Evolutionary conservation across 2,888 invertebrate species (phyloP).

Genomic region (Allolobophora icterica): DNA sequence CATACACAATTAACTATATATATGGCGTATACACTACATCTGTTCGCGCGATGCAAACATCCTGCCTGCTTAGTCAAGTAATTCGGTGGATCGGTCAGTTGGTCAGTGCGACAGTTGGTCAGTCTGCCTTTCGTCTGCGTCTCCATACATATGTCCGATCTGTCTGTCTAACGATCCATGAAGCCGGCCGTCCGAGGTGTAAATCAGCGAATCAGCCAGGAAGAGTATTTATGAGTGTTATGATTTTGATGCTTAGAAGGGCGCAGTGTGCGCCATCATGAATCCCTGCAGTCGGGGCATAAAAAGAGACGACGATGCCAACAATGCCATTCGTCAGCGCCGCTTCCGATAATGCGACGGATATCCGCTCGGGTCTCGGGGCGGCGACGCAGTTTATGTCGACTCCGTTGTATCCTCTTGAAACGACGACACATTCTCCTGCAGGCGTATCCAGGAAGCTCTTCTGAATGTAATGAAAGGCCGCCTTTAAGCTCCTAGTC

Average conservation of each 20-base stretch:
- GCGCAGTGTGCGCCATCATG: background rate
- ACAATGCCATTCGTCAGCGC: background rate
- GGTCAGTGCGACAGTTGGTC: too few species aligned
- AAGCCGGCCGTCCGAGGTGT: background rate
- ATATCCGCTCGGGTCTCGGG: background rate
- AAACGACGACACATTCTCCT: background rate
- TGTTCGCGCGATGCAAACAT: too few species aligned
- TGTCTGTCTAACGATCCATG: too few species aligned
- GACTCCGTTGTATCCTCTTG: background rate
- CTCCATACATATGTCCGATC: too few species aligned
- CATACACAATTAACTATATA: too few species aligned
- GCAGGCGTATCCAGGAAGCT: background rate
- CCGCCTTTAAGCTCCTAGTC: background rate
- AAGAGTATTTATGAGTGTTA: background rate
- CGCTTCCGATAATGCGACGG: slow-evolving; percentile 8
- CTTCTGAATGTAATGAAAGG: background rate
- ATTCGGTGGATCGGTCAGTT: too few species aligned
- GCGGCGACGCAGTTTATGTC: background rate
- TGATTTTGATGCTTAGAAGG: background rate
- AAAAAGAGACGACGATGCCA: background rate
- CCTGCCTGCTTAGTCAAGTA: too few species aligned
- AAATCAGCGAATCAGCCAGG: background rate
- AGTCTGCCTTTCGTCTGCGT: too few species aligned
- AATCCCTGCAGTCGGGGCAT: background rate
- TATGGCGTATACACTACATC: too few species aligned